phyloP scores from a whole-genome alignment of 2,113 vertebrate genomes.

The Phaetusa simplex region DNA sequence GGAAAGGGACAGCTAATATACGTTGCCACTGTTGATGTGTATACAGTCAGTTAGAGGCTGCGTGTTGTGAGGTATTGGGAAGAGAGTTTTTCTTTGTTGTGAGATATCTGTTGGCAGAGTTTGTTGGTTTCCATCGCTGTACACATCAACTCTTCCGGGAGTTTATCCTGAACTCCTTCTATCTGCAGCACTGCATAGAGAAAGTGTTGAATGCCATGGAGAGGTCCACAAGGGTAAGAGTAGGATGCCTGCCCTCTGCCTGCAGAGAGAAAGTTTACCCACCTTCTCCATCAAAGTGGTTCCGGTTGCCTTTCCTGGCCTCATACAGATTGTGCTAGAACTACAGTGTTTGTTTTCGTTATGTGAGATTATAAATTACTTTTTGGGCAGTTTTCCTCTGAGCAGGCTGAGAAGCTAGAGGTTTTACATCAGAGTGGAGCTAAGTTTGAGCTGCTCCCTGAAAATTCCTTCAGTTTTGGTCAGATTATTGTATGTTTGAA shows the following conservation, averaged over 20 bases:
- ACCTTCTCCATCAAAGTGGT: neutral
- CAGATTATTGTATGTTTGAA: neutral
- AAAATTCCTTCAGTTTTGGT: neutral
- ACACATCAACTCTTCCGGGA: neutral
- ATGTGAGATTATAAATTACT: neutral
- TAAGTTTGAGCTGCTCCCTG: neutral
- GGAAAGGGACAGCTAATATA: neutral
- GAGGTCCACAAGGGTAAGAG: neutral
- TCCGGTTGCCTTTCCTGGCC: neutral
- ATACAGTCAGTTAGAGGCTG: neutral
- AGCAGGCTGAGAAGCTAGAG: neutral
- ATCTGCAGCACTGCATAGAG: neutral
- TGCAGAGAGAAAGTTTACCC: neutral
- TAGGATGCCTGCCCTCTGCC: neutral
- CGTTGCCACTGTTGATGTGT: neutral
- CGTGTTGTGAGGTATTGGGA: neutral
- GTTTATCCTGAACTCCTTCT: neutral
- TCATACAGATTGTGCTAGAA: neutral
- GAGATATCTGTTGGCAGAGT: neutral
- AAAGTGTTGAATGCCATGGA: neutral
- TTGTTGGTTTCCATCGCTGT: neutral
- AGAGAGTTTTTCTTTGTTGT: neutral
- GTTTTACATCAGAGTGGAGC: neutral
- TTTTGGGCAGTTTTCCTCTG: neutral
- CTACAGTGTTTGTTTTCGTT: neutral